Percentiles rank a stretch among this genome's conserved stretches.
Conservation (phyloP, 2,797 vertebrate species). For the Caiman crocodilus region DNA sequence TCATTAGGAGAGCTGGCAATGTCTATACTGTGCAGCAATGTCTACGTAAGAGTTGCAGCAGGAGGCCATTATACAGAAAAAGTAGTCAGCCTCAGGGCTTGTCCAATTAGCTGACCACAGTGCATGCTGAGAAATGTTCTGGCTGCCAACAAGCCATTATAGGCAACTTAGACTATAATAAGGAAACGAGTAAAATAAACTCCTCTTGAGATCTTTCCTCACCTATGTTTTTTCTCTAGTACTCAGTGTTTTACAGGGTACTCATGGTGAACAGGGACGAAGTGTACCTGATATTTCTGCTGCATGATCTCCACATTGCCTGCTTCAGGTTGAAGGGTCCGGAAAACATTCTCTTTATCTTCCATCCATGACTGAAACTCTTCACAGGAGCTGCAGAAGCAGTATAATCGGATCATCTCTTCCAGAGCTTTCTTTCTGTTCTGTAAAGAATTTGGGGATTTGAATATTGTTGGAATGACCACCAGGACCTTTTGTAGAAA, state of each 20-base stretch:
- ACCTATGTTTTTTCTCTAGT: neutral
- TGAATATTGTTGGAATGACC: neutral
- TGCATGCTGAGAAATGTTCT: neutral
- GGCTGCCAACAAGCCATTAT: fast-evolving
- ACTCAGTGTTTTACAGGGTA: neutral
- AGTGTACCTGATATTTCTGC: constrained; percentile 88
- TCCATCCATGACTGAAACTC: constrained; percentile 93
- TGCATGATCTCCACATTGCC: constrained; percentile 83
- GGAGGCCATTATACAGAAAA: neutral
- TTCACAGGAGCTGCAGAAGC: constrained; percentile 86
- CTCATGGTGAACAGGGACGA: neutral
- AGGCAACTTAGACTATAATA: neutral
- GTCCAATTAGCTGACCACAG: neutral
- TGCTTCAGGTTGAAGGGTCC: constrained; percentile 80
- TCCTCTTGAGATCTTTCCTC: neutral
- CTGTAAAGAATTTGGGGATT: constrained; percentile 72
- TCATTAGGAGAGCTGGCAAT: too few relatives aligned
- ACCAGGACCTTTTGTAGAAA: neutral
- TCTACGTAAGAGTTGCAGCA: neutral
- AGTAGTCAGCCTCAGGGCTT: neutral
- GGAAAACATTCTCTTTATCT: constrained; percentile 87
- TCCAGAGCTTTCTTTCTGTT: constrained; percentile 83
- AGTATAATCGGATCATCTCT: constrained; percentile 85
- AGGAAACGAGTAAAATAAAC: neutral
- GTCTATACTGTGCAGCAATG: neutral